phyloP scores from a whole-genome alignment of 2,797 vertebrate species.

The Pseudocheirus occidentalis region DNA sequence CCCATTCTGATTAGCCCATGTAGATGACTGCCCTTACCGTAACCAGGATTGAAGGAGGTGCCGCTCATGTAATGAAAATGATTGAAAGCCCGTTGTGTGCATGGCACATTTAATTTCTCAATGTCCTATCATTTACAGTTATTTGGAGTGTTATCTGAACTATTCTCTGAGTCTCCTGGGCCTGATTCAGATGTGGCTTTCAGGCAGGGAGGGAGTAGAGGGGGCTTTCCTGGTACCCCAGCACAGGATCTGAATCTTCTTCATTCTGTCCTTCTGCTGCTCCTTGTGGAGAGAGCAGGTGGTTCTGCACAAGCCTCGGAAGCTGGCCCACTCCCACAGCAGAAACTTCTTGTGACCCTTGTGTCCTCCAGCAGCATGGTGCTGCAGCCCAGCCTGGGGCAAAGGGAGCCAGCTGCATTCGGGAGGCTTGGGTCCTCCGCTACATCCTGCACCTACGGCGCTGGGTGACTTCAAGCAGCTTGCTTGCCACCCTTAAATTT shows the following conservation, averaged over 20 bases:
- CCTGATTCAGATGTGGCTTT: background rate
- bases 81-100: background rate
- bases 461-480: background rate
- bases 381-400: background rate
- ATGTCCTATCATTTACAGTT: background rate
- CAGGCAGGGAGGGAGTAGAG: too few relatives aligned
- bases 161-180: background rate
- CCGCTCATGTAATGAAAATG: background rate
- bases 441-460: background rate
- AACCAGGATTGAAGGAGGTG: background rate
- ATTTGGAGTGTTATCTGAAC: background rate
- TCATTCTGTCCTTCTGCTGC: background rate
- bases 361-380: background rate
- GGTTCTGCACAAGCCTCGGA: background rate
- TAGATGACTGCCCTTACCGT: background rate
- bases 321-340: background rate
- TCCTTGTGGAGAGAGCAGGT: background rate
- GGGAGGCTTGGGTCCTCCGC: background rate
- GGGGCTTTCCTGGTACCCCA: background rate
- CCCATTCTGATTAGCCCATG: slow-evolving; percentile 49
- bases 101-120: background rate
- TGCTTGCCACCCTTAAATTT: background rate
- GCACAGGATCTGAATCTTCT: background rate
- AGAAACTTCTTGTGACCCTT: background rate
- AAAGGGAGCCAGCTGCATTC: background rate